Evolutionary conservation across 2,113 vertebrate species (phyloP).

Genomic region (Cryptotis parvus): DNA sequence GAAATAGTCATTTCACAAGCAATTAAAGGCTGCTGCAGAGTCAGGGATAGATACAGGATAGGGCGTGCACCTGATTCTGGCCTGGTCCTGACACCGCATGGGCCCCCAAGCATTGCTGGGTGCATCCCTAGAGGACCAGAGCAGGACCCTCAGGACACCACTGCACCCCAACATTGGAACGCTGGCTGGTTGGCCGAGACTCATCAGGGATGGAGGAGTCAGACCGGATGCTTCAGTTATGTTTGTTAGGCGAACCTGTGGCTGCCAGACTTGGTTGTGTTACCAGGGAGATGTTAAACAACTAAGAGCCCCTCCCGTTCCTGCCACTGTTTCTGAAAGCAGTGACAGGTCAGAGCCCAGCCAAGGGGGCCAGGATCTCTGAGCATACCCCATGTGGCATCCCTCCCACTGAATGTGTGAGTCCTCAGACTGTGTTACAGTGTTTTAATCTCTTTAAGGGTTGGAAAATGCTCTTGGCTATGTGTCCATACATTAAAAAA

Average conservation of each 20-base stretch:
- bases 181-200: no score
- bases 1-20: background rate
- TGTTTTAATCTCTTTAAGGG: background rate
- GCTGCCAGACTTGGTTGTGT: background rate
- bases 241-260: background rate
- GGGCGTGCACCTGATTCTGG: no score
- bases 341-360: background rate
- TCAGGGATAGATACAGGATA: background rate
- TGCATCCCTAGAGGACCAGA: no score
- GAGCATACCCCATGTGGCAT: rapidly evolving
- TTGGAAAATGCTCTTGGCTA: no score
- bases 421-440: background rate
- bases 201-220: no score
- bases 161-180: no score
- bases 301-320: background rate
- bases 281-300: background rate
- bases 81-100: no score
- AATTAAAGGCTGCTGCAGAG: background rate
- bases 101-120: no score
- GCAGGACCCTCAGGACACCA: no score
- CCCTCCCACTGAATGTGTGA: background rate
- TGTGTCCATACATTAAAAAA: background rate
- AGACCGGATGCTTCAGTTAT: background rate
- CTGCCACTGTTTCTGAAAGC: background rate
- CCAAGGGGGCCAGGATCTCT: no score